Evolutionary conservation across 2,888 invertebrate genomes (phyloP), one percentile per base, ranked within the genome.

Genomic region (Heliconius cydno): DNA sequence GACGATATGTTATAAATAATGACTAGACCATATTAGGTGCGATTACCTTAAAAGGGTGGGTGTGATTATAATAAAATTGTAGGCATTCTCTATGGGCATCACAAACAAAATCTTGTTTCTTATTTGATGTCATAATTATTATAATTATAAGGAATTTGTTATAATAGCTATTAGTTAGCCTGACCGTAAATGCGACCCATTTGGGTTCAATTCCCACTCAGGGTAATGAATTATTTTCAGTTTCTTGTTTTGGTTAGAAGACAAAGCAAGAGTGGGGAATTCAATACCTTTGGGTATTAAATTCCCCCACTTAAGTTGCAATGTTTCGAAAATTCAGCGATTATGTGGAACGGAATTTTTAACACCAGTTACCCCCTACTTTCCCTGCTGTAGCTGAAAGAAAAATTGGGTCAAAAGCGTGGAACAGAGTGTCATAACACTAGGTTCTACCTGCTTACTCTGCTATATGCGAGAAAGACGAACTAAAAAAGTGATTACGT

Each of bases 11-110:
- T 28, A 65, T 65, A 65, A 65, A 65, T 65, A 7, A 65, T 28
- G 65, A 65, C 65, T 65, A 28, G 65, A 25, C 70, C 70, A 46
- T 46, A 70, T 46, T 25, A 25, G 70, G n/a, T 70, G 70, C 46
- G 46, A 41, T 70, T 41, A 25, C 70, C 70, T 13, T 25, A 70
- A 70, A 70, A 28, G 41, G 70, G 13, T 70, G 9, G 70, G 25
- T 25, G 41, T 46, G 46, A 70, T 70, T 25, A 65, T 65, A 65
- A 65, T 12, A 65, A 65, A 65, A 65, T 15, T 15, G 28, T 28
- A 65, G 65, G 15, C 65, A 7, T 28, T 15, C 6, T 65, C 28
- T 65, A 15, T 28, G 65, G 65, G 13, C 65, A 65, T 65, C 28
- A 15, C 28, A 28, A 65, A 63, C 25, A 63, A 25, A 63, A 12